Evolutionary conservation across 1,140 invertebrate species (phyloP).

Genomic region (Mycetomoellerius zeteki): DNA sequence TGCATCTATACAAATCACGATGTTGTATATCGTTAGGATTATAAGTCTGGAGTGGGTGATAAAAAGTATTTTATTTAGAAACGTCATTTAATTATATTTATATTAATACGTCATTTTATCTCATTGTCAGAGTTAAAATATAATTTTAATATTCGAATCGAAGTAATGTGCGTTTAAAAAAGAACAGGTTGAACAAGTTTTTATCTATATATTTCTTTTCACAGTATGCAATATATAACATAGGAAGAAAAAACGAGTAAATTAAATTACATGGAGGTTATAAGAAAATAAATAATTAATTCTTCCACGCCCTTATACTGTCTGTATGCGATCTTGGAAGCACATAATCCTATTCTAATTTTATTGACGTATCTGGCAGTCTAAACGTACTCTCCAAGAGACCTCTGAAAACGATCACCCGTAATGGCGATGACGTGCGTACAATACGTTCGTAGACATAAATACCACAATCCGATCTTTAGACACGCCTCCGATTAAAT

Average conservation of each 20-base stretch:
- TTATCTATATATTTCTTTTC: background rate
- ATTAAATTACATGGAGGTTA: background rate
- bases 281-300: background rate
- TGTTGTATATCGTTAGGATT: slow-evolving; percentile 18
- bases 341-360: slow-evolving; percentile 68
- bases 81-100: background rate
- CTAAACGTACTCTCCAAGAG: slow-evolving; percentile 61
- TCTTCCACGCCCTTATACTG: background rate
- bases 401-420: slow-evolving; percentile 66
- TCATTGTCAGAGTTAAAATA: background rate
- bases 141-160: background rate
- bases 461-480: slow-evolving; percentile 75
- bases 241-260: background rate
- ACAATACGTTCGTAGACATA: slow-evolving; percentile 75
- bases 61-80: background rate
- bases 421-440: slow-evolving; percentile 73
- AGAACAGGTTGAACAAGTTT: background rate
- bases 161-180: background rate
- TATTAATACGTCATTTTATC: background rate
- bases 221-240: no score
- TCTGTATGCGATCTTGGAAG: background rate
- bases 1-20: slow-evolving; percentile 20
- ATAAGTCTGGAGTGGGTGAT: background rate
- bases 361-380: slow-evolving; percentile 69
- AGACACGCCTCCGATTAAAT: slow-evolving; percentile 75